Evolutionary conservation across 35 echinoderm and acorn worm genomes (phyloP).

Genomic region (Lytechinus pictus): DNA sequence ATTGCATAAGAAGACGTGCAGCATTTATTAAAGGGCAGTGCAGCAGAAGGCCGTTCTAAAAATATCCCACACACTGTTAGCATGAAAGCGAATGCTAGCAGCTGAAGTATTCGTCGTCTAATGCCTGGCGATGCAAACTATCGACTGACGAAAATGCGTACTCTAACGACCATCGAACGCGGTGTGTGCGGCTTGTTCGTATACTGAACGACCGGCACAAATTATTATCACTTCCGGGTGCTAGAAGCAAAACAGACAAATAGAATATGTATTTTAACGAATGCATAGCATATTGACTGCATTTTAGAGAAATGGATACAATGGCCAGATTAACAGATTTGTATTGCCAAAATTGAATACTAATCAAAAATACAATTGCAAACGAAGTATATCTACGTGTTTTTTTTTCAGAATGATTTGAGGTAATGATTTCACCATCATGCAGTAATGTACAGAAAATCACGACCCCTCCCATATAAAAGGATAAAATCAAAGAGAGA

Average conservation of each 20-base stretch:
- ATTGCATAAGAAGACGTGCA: neutral
- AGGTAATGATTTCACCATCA: no score
- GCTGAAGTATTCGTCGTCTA: neutral
- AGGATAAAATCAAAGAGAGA: no score
- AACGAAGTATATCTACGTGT: no score
- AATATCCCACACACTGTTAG: neutral
- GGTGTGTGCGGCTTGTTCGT: neutral
- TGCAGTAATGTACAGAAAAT: no score
- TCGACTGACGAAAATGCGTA: neutral
- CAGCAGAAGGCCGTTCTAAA: neutral
- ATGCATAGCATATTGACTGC: no score
- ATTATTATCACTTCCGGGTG: neutral
- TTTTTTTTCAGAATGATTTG: no score
- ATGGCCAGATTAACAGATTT: no score
- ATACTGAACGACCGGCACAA: neutral
- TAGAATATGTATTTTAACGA: no score
- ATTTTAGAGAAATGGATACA: no score
- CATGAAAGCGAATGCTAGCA: neutral
- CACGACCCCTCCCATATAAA: no score
- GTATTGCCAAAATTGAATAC: no score
- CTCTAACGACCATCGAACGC: neutral
- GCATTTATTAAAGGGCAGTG: neutral
- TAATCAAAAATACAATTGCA: no score
- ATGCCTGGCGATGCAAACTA: neutral
- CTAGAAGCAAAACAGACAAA: neutral